Percentiles rank a stretch among this genome's conserved stretches.
phyloP scores from a whole-genome alignment of 2,888 invertebrate genomes.

The Drosophila stalkeri region DNA sequence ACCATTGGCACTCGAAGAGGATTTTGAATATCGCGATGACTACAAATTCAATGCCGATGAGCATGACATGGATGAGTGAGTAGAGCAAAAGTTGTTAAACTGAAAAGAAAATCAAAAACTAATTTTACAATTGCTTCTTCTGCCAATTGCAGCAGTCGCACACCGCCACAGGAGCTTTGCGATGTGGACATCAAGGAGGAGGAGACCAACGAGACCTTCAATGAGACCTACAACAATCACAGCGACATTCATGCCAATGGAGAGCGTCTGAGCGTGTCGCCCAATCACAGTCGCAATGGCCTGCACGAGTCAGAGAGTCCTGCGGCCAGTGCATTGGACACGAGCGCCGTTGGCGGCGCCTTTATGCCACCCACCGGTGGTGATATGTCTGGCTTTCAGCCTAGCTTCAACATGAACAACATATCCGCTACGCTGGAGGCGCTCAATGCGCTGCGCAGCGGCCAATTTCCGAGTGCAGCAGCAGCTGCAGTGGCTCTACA shows the following conservation, averaged over 20 bases:
- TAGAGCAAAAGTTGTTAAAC: slow-evolving; percentile 5
- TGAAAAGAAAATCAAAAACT: background rate
- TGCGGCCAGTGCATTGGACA: slow-evolving; percentile 56
- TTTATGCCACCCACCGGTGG: slow-evolving; percentile 67
- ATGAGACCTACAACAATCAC: slow-evolving; percentile 80
- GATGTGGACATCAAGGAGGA: slow-evolving; percentile 85
- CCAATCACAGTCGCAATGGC: slow-evolving; percentile 74
- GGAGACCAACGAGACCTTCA: slow-evolving; percentile 81
- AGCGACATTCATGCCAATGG: slow-evolving; percentile 67
- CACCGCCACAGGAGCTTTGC: slow-evolving; percentile 84
- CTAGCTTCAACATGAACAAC: slow-evolving; percentile 84
- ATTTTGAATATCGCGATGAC: slow-evolving; percentile 83
- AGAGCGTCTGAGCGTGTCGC: slow-evolving; percentile 76
- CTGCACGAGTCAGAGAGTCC: slow-evolving; percentile 67
- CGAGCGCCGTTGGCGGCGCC: slow-evolving; percentile 52
- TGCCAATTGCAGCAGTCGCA: slow-evolving; percentile 78
- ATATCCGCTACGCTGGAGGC: slow-evolving; percentile 85
- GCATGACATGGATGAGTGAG: slow-evolving; percentile 85
- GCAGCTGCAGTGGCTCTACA: slow-evolving; percentile 82
- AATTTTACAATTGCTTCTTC: background rate
- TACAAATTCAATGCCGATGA: slow-evolving; percentile 82
- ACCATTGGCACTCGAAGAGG: slow-evolving; percentile 84
- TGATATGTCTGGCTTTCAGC: slow-evolving; percentile 81
- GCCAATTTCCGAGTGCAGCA: slow-evolving; percentile 83
- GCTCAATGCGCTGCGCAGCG: slow-evolving; percentile 83